These are phyloP conservation scores for Neodiprion lecontei DNA, from an alignment of 1,140 invertebrate species.

Conservation along the genomic window DNA sequence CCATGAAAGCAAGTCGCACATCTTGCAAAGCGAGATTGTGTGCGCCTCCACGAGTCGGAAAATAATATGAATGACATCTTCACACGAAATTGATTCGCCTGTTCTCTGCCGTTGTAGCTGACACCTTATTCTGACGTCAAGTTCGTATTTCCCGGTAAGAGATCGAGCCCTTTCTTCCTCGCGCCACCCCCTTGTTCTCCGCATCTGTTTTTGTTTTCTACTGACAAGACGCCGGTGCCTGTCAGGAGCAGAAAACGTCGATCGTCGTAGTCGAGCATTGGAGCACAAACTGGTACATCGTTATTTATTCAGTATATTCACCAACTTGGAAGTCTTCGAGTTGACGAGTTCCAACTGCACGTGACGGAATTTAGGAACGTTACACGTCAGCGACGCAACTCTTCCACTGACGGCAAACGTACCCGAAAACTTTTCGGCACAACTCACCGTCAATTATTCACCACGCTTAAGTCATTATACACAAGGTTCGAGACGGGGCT, in stretches of 20 bases:
- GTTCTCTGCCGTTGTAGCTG: no score
- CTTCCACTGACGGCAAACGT: neutral
- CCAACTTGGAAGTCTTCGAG: neutral
- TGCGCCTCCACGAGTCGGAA: no score
- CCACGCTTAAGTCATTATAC: no score
- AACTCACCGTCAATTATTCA: neutral
- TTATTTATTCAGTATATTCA: neutral
- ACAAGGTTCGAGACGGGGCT: no score
- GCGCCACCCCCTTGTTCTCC: neutral
- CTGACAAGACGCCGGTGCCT: neutral
- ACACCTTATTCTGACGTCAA: no score
- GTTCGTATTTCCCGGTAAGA: no score
- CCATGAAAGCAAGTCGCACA: no score
- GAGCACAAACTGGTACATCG: neutral
- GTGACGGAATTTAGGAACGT: neutral
- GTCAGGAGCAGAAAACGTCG: neutral
- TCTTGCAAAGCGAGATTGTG: no score
- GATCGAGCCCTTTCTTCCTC: neutral
- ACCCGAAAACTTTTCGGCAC: neutral
- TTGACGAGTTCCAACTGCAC: neutral
- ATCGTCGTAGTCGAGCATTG: neutral
- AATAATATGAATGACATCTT: no score
- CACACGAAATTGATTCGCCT: no score
- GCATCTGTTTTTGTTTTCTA: neutral
- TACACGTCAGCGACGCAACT: neutral